Percentiles rank a stretch among this genome's conserved stretches.
phyloP scores from a whole-genome alignment of 1,140 invertebrate genomes.

The Cepaea nemoralis region DNA sequence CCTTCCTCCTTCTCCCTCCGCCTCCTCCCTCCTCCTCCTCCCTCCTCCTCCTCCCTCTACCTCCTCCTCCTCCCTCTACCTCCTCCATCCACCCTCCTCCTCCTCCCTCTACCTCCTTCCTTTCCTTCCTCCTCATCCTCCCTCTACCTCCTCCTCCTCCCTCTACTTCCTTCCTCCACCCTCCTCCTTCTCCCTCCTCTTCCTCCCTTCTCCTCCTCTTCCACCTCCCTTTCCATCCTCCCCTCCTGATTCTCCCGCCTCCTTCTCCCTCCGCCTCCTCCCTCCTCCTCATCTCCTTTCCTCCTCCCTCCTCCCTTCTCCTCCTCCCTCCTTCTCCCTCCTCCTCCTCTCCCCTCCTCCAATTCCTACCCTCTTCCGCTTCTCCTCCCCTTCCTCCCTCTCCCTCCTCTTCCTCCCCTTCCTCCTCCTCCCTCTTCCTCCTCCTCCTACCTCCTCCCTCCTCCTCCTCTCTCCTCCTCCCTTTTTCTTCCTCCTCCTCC shows the following conservation, averaged over 20 bases:
- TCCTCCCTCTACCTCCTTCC: no score
- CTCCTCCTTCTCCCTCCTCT: no score
- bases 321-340: background rate
- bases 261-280: no score
- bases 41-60: background rate
- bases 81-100: no score
- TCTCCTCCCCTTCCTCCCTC: background rate
- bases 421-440: background rate
- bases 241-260: no score
- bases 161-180: no score
- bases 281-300: no score
- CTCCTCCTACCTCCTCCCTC: no score
- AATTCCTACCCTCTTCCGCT: no score
- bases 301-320: background rate
- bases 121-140: no score
- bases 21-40: background rate
- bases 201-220: background rate
- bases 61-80: background rate
- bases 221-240: no score
- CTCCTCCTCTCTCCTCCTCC: background rate
- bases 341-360: background rate
- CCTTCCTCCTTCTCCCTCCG: no score
- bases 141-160: background rate
- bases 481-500: background rate
- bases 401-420: background rate